phyloP scores from a whole-genome alignment of 1,140 invertebrate species.

The Oryctes rhinoceros region DNA sequence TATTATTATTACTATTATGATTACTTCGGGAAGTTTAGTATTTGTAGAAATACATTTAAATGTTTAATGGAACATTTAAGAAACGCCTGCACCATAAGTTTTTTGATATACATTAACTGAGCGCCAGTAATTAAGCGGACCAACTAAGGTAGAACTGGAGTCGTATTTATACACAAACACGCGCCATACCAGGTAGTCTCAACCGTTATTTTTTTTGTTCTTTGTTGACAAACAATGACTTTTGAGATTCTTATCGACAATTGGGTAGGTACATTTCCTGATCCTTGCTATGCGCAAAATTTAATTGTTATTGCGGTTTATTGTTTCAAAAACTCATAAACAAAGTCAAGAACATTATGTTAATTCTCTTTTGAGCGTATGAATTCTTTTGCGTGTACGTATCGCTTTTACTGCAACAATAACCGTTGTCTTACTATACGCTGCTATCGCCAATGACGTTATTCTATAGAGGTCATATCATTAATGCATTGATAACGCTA shows the following conservation, averaged over 20 bases:
- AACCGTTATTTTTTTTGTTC: neutral
- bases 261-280: neutral
- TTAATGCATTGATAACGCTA: too few species aligned
- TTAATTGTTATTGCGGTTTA: neutral
- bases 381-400: neutral
- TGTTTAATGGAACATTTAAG: too few species aligned
- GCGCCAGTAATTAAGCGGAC: too few species aligned
- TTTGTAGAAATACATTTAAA: too few species aligned
- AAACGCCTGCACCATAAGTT: too few species aligned
- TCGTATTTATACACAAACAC: too few species aligned
- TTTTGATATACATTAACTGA: too few species aligned
- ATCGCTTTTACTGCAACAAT: neutral
- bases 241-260: neutral
- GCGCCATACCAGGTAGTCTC: neutral
- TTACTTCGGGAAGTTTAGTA: too few species aligned
- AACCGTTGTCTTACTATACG: neutral
- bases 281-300: neutral
- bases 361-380: neutral
- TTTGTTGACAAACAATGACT: neutral
- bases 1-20: too few species aligned
- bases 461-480: too few species aligned
- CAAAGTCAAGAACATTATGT: constrained; percentile 6
- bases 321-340: neutral
- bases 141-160: too few species aligned
- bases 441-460: too few species aligned